phyloP scores from a whole-genome alignment of 2,888 invertebrate genomes.

The Leptinotarsa rubiginosa region DNA sequence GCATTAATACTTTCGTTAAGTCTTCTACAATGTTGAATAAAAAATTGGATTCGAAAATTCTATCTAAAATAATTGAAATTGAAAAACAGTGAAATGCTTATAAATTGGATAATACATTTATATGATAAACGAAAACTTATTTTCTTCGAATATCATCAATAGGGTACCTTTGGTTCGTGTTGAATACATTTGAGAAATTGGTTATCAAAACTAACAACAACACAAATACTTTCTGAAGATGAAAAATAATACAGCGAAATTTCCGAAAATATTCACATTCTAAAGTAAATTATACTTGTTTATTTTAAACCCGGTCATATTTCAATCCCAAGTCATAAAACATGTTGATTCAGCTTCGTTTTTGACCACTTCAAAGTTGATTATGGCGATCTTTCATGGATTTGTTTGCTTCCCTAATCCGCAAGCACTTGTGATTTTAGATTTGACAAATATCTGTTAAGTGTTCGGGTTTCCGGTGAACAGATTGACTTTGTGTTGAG shows the following conservation, averaged over 20 bases:
- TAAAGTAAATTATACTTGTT: not conserved
- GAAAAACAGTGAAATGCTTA: no score
- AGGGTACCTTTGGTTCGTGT: no score
- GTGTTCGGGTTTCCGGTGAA: constrained; percentile 37
- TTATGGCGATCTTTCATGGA: constrained; percentile 7
- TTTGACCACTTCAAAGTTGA: constrained; percentile 16
- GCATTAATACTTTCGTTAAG: no score
- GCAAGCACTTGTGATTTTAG: constrained; percentile 21
- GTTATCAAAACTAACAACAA: no score
- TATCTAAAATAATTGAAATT: no score
- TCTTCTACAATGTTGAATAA: no score
- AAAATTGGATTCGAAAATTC: no score
- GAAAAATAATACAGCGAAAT: not conserved
- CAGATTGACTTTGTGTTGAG: constrained; percentile 26
- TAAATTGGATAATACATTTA: no score
- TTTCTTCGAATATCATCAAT: no score
- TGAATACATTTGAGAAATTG: no score
- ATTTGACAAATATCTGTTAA: constrained; percentile 38
- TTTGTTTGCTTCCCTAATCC: constrained; percentile 26
- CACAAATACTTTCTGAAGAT: no score
- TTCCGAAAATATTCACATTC: not conserved
- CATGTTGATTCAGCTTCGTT: constrained; percentile 14
- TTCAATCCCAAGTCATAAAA: constrained; percentile 7
- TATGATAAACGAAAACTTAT: no score
- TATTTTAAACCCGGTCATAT: constrained; percentile 11